Evolutionary conservation across 2,797 vertebrate species (phyloP).

Genomic region (Merluccius polli): DNA sequence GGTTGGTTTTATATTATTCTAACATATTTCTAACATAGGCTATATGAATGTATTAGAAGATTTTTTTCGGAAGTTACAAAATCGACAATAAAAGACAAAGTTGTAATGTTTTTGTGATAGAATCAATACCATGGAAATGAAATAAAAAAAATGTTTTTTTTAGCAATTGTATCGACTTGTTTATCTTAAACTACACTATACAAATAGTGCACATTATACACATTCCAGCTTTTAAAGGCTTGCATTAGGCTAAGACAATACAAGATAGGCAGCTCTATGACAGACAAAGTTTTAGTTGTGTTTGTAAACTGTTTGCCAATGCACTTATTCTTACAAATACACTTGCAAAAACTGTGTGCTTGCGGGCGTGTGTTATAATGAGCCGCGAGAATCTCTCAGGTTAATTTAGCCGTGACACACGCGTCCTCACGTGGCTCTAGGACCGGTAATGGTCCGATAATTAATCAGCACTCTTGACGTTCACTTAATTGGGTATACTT

Average conservation of each 20-base stretch:
- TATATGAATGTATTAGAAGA: background rate
- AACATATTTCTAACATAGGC: too few species aligned
- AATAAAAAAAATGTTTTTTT: slow-evolving; percentile 12
- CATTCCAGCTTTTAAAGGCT: background rate
- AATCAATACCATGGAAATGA: slow-evolving; percentile 7
- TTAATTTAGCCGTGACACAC: background rate
- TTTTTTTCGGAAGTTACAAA: slow-evolving; percentile 8
- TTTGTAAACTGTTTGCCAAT: background rate
- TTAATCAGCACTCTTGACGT: background rate
- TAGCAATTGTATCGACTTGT: background rate
- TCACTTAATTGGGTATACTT: background rate
- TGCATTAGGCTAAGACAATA: too few species aligned
- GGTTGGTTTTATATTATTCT: slow-evolving; percentile 5
- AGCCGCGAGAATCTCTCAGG: background rate
- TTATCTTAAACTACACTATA: background rate
- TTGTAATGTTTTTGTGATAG: slow-evolving; percentile 17
- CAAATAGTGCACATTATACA: background rate
- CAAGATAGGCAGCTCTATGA: too few species aligned
- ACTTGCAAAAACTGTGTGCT: background rate
- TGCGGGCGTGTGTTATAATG: background rate
- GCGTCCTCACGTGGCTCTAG: background rate
- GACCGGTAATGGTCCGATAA: background rate
- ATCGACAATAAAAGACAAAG: background rate
- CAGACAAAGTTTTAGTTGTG: too few species aligned
- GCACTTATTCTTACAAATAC: background rate